These are phyloP conservation scores for Antedon mediterranea DNA, from an alignment of 53 echinoderm and acorn worm genomes.

Conservation along the genomic window DNA sequence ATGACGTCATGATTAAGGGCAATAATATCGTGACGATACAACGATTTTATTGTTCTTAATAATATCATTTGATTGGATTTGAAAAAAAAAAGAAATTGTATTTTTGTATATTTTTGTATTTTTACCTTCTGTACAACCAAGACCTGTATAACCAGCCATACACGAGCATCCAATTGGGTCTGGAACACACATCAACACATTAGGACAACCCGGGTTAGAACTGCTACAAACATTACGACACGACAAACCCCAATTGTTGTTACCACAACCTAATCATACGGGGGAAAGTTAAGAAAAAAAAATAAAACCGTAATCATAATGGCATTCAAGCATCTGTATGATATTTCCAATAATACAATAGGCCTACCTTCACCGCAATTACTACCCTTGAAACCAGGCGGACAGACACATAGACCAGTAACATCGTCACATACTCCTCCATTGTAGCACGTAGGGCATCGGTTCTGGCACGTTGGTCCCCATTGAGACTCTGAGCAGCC, in stretches of 20 bases:
- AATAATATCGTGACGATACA: too few relatives aligned
- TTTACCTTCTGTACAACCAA: background rate
- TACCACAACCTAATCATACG: background rate
- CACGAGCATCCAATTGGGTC: background rate
- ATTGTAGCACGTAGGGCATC: background rate
- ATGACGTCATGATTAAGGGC: too few relatives aligned
- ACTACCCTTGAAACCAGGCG: background rate
- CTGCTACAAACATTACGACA: background rate
- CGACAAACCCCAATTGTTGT: background rate
- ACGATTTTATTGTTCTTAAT: too few relatives aligned
- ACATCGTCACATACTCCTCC: background rate
- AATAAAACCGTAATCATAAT: too few relatives aligned
- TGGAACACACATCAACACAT: background rate
- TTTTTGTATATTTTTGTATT: too few relatives aligned
- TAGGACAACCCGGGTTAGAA: background rate
- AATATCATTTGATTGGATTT: too few relatives aligned
- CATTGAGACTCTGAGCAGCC: background rate
- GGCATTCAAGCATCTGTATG: too few relatives aligned
- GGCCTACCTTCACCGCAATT: background rate
- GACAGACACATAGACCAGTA: background rate
- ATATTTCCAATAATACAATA: too few relatives aligned
- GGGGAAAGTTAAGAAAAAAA: too few relatives aligned
- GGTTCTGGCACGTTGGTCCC: background rate
- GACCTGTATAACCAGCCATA: background rate
- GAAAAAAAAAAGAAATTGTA: too few relatives aligned